Base-by-base conservation (phyloP, 2,113 vertebrate genomes). In the Brachionichthys hirsutus region DNA sequence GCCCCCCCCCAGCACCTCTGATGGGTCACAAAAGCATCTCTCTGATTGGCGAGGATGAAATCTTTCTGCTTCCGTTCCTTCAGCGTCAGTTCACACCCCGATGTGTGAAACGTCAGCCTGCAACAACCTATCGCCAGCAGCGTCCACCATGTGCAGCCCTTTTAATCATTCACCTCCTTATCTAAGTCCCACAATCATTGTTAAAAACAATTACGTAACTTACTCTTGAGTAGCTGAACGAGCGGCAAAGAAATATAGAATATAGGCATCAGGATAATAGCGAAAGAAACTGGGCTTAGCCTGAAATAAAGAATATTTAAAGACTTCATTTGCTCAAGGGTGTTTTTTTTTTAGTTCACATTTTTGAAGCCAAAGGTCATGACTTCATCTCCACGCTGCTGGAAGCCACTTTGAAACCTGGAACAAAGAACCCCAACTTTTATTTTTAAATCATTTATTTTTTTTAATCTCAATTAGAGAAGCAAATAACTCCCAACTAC, bases 111-210 rank as follows among this genome's bases (percentile, higher is more conserved):
- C 24, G 24, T 30, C 24, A 30, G 22, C 12, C 17, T 15, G 24
- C 34, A n/a, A 38, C 13, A 42, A 4, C 63, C 68, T 73, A 85
- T 79, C 61, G 20, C 38, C 10, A 14, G 36, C 61, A 67, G 16
- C n/a, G 51, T 68, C 53, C 41, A 1, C 48, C 70, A 40, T 38
- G 57, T 40, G 42, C 48, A 10, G 63, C 59, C 18, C 12, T 69
- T 71, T 57, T 73, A 88, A 89, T 82, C 82, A 87, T 78, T 87
- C 49, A 85, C 68, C 50, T 19, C 19, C 19, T 89, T 85, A 85
- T 64, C 66, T 75, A 88, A 88, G 20, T 75, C 77, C 40, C 30
- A 64, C 48, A 70, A 76, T 62, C 59, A 46, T 75, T 45, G 54
- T 35, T 62, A 58, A 51, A 52, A 22, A 11, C 17, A 47, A 58